Conservation (phyloP, 2,888 invertebrate species). For the Arctia plantaginis region DNA sequence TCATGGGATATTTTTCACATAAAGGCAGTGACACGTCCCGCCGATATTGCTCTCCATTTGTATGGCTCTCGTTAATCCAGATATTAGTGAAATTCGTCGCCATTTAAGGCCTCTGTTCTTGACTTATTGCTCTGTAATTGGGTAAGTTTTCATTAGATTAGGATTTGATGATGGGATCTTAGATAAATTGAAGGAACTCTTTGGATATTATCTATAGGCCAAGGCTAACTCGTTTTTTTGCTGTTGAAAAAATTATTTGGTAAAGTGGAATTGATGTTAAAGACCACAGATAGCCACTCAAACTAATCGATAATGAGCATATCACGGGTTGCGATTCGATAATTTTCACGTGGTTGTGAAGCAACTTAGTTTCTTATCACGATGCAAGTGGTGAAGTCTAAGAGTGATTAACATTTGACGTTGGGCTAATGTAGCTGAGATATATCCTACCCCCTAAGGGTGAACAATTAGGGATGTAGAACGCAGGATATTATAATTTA, state of each 20-base stretch:
- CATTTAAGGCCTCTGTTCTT: not conserved
- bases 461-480: not conserved
- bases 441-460: not conserved
- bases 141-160: not conserved
- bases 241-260: too few relatives aligned
- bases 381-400: too few relatives aligned
- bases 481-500: not conserved
- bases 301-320: too few relatives aligned
- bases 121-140: not conserved
- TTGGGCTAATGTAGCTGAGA: too few relatives aligned
- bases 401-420: not conserved
- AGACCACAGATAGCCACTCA: too few relatives aligned
- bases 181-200: not conserved
- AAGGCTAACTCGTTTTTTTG: too few relatives aligned
- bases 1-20: not conserved
- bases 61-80: not conserved
- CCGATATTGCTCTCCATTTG: not conserved
- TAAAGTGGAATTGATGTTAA: too few relatives aligned
- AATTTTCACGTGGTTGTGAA: too few relatives aligned
- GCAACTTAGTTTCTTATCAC: too few relatives aligned
- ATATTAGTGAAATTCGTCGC: conserved; percentile 2
- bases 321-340: too few relatives aligned
- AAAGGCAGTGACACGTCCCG: not conserved
- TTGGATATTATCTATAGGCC: too few relatives aligned
- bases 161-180: not conserved